Evolutionary conservation across 2,888 invertebrate genomes (phyloP), one percentile per base, ranked within the genome.

Genomic region (Agonopterix arenella): DNA sequence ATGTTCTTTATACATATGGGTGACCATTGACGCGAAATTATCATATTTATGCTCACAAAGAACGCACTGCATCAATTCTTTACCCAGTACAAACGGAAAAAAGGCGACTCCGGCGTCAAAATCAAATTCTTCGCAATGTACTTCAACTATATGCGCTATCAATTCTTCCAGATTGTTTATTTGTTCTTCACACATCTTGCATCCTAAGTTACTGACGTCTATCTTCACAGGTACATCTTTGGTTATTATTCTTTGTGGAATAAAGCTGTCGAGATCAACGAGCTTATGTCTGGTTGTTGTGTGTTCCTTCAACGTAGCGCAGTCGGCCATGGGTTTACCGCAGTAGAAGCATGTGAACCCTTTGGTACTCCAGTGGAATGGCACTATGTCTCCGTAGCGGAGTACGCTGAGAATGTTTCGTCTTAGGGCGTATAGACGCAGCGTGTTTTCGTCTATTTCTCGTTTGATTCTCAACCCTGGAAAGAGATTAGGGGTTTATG

Each of bases 271-370:
- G 0, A 81, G 45, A 42, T 81, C 70, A 2, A 75, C 50, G 0
- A 44, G 45, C 7, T 50, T 28, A 10, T 51, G 51, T 16, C 18
- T 44, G 43, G 43, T 11, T 37, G 38, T 36, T 2, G 52, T 55
- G 49, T 84, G 84, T 54, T 70, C 64, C 61, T 71, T 78, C 1
- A 84, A 53, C 0, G 52, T 44, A 0, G 71, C 69, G 44, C 74
- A 74, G 50, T 84, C 76, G 50, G 59, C 69, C 66, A 80, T 73
- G 0, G 63, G 56, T 56, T 78, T 79, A 1, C 61, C 55, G 61
- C 84, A 84, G 63, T 75, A 84, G 64, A 84, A 82, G 54, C 84
- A 84, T 45, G 70, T 63, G 57, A 68, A 83, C 0, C 82, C 82
- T 51, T 69, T 73, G 0, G 81, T 80, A 46, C 72, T 76, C 83